Base-by-base conservation (phyloP, 1,140 invertebrate genomes). In the Drosophila murphyi region DNA sequence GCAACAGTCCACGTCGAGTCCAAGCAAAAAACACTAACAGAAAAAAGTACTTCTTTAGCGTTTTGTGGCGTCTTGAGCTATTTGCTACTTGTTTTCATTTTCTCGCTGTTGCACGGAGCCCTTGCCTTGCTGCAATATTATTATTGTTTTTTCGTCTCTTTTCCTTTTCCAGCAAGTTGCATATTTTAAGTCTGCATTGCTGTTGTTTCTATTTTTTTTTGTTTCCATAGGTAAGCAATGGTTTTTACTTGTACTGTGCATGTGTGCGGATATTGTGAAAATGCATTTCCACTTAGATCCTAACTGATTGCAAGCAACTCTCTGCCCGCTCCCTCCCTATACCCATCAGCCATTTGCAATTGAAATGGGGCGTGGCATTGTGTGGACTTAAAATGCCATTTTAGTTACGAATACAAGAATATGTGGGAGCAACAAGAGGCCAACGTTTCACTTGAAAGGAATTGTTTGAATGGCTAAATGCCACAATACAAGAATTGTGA, bases 261-360 rank as follows among this genome's bases (percentile, higher is more conserved):
- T 78, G 50, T 35, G 71, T 78, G 70, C 83, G 80, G 80, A 88
- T 87, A 88, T 77, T 87, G 83, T 87, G 82, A 82, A 88, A 88
- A 88, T 88, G 80, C 85, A 89, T 88, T 88, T 88, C 77, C 85
- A 88, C 80, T 89, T 88, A 88, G 83, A 88, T 88, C 77, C 73
- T 62, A 71, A 72, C 85, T 89, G 83, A 88, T 89, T 88, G 73
- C 59, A 41, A 41, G 10, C 39, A 1, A 20, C 20, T 20, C 39
- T 41, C 39, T 8, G 39, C 39, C 10, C 39, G 10, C 2, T 4
- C 10, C 10, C 3, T 43, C 10, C 20, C 20, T 20, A 20, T 20
- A 1, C 20, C 20, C 1, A 20, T 20, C 20, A 20, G 20, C 20
- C 20, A 1, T 43, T 34, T n/a, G 75, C 78, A 65, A 82, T 82